Base-by-base conservation (phyloP, 2,113 vertebrate species). In the Psettodes erumei region DNA sequence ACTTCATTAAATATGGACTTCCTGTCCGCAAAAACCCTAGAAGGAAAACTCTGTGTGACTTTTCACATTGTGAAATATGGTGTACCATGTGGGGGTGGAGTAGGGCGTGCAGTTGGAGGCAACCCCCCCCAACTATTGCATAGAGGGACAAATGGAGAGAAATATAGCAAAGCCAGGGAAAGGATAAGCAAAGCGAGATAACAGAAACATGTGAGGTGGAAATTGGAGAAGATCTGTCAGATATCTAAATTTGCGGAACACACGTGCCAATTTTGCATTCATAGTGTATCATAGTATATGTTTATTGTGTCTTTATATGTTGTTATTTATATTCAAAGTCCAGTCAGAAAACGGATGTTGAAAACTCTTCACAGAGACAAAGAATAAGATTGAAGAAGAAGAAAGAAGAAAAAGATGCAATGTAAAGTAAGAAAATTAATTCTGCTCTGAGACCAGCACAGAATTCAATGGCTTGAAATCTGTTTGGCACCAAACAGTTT, bases 1-100 rank as follows among this genome's bases (percentile, higher is more conserved):
- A 91, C 89, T 94, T 93, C 91, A 95, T 94, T 94, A 95, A 94
- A 94, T 93, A 94, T 94, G 91, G 91, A 93, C 90, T 92, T 93
- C 88, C 90, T 91, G 86, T 92, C 83, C 61, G 45, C 79, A 79
- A 81, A 90, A 88, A 85, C 81, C 87, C 53, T 51, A 7, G 37
- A 84, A 91, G 91, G 85, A 77, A 85, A 89, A 85, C 89, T 86
- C 67, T 12, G 67, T 70, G 72, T 85, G 90, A 86, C 82, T 88
- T 90, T 54, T 83, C 82, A 77, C 90, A 90, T 90, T 87, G 73
- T 84, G 88, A 93, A 89, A 90, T 80, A 82, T 77, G 15, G n/a
- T 68, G 54, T 53, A 51, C 54, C 86, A 48, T 30, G 77, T 62
- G 50, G 0, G 50, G 16, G 79, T 37, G 23, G 51, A 33, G 43